Conservation (phyloP, 2,113 vertebrate genomes). For the Paedocypris sp. region DNA sequence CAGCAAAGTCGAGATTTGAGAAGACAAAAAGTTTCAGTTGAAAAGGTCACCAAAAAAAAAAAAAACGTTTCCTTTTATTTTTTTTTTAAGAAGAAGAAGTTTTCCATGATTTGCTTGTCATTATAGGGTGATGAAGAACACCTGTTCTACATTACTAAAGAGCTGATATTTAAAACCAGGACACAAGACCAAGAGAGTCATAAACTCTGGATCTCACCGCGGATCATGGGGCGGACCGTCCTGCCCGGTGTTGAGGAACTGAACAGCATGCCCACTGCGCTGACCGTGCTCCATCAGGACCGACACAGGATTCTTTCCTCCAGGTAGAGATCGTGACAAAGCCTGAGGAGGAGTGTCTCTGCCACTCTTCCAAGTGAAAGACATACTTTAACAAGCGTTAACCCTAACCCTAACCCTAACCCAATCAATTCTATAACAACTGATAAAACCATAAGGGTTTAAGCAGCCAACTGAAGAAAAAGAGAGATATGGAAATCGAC, state of each 20-base stretch:
- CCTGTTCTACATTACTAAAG: neutral
- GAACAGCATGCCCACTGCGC: conserved; percentile 73
- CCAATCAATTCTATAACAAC: too few relatives aligned
- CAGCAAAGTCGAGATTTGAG: neutral
- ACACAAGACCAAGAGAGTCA: too few relatives aligned
- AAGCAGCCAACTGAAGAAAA: too few relatives aligned
- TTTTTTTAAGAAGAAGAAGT: too few relatives aligned
- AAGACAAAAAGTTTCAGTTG: neutral
- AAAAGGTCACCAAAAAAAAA: too few relatives aligned
- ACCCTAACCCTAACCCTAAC: too few relatives aligned
- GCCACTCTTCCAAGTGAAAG: conserved; percentile 23
- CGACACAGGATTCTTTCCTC: conserved; percentile 86
- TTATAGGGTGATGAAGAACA: too few relatives aligned
- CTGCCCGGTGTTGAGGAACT: conserved; percentile 83
- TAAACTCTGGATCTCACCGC: conserved; percentile 59
- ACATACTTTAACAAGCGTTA: too few relatives aligned
- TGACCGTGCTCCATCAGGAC: conserved; percentile 86
- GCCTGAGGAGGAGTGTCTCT: conserved; percentile 50
- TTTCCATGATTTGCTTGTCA: too few relatives aligned
- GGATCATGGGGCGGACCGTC: conserved; percentile 90
- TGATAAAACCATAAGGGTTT: too few relatives aligned
- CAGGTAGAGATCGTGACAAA: conserved; percentile 50
- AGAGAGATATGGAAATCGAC: too few relatives aligned
- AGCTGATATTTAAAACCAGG: neutral
- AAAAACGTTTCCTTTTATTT: too few relatives aligned